Percentiles rank a stretch among this genome's conserved stretches.
These are phyloP conservation scores for Leptinotarsa tumamoca DNA, from an alignment of 2,888 invertebrate genomes.

Conservation along the genomic window DNA sequence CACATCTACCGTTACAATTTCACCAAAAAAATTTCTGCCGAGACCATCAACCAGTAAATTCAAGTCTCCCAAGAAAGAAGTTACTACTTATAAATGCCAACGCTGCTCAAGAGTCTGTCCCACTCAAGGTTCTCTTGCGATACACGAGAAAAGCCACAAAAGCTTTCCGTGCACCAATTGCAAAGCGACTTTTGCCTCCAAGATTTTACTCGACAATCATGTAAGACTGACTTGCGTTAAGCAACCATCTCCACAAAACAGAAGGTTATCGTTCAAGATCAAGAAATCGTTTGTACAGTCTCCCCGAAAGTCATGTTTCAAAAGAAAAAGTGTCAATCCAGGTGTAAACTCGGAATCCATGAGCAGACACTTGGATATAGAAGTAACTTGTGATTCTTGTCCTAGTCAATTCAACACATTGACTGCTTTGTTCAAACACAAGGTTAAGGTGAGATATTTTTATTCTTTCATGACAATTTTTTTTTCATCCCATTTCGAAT, in stretches of 20 bases:
- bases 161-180: slow-evolving; percentile 58
- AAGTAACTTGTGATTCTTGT: slow-evolving; percentile 57
- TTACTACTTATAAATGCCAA: slow-evolving; percentile 54
- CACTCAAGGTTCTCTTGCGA: slow-evolving; percentile 48
- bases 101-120: slow-evolving; percentile 58
- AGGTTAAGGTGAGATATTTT: slow-evolving; percentile 43
- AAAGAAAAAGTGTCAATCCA: slow-evolving; percentile 2
- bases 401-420: slow-evolving; percentile 53
- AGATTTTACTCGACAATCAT: slow-evolving; percentile 60
- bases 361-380: slow-evolving; percentile 29
- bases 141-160: slow-evolving; percentile 58
- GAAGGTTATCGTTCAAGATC: slow-evolving; percentile 49
- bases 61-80: slow-evolving; percentile 27
- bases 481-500: too few relatives aligned
- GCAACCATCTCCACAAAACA: slow-evolving; percentile 40
- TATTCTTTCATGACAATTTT: too few relatives aligned
- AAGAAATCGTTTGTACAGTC: slow-evolving; percentile 47
- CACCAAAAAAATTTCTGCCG: slow-evolving; percentile 53
- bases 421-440: slow-evolving; percentile 50
- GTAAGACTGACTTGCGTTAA: slow-evolving; percentile 61
- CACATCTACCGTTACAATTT: slow-evolving; percentile 53
- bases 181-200: slow-evolving; percentile 55
- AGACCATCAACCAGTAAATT: slow-evolving; percentile 35
- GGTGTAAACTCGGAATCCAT: slow-evolving; percentile 4
- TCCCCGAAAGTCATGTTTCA: slow-evolving; percentile 34